Evolutionary conservation across 92 coral and sea anemone species (phyloP), one percentile per base, ranked within the genome.

Genomic region (Epizoanthus ramosus): DNA sequence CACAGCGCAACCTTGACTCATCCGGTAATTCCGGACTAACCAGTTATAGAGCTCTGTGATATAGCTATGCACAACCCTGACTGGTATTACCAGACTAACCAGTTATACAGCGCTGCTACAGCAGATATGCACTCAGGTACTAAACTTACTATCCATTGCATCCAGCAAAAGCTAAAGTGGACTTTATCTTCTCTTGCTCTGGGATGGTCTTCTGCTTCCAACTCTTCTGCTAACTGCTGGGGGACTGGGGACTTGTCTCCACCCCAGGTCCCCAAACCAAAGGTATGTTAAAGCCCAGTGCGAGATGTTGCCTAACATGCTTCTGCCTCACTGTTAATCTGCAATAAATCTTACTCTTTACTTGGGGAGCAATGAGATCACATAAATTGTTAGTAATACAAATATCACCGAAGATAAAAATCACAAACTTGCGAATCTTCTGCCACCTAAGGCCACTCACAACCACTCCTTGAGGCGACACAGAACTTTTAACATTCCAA

Each of bases 161-260:
- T 88, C 77, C 92, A 93, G 98, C 98, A 90, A 84, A 88, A 92
- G 47, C 90, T 93, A 75, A 88, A 89, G 82, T 89, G 98, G 95
- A 93, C 89, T 84, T 86, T 93, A 81, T 91, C 98, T 64, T 93
- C 98, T 73, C 90, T 93, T 75, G 83, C 94, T 87, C 89, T 93
- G 47, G 90, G 95, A 87, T 93, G 98, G 98, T 87, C 94, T 79
- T 72, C 98, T 65, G 87, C 98, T 69, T 88, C 97, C 83, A 80
- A 85, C 73, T 60, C 94, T 86, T 84, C 95, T 87, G 83, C 95
- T 89, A 85, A 87, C 61, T 80, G 89, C 79, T 73, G 92, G 95
- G 93, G 92, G 88, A 80, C 93, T 91, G 93, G 98, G 85, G 94
- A 93, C 80, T 89, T 63, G 79, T 82, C 93, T 87, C 95, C 87